phyloP scores from a whole-genome alignment of 2,797 vertebrate species.

The Chromobotia macracanthus region DNA sequence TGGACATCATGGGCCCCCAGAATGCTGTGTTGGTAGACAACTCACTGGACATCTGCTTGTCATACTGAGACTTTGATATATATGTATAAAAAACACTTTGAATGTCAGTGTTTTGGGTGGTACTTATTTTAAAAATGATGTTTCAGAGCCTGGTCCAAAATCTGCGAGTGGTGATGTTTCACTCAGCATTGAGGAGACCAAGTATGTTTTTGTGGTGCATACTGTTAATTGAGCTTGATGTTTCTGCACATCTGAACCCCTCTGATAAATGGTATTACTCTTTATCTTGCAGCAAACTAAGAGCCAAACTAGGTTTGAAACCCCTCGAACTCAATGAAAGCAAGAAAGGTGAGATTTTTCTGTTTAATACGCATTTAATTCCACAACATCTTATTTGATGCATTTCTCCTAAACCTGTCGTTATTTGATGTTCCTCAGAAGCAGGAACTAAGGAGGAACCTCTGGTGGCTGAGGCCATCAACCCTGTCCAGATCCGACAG shows the following conservation, averaged over 20 bases:
- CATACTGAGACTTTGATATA: not conserved
- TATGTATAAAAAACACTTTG: too few species aligned
- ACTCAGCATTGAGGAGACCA: constrained; percentile 91
- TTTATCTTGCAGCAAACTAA: constrained; percentile 79
- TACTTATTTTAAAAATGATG: not conserved
- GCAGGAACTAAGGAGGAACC: constrained; percentile 89
- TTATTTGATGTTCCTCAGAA: constrained; percentile 68
- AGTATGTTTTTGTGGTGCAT: constrained; percentile 70
- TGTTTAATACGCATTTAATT: not conserved
- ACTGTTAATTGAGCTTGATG: not conserved
- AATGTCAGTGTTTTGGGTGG: not conserved
- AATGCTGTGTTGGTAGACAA: too few species aligned
- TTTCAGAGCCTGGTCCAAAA: constrained; percentile 74
- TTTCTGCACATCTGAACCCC: not conserved
- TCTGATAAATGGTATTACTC: not conserved
- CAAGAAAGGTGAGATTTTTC: constrained; percentile 80
- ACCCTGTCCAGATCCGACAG: constrained; percentile 81
- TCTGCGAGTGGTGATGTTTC: constrained; percentile 86
- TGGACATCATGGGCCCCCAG: too few species aligned
- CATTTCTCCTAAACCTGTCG: not conserved
- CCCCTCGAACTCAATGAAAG: constrained; percentile 84
- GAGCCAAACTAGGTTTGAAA: constrained; percentile 90
- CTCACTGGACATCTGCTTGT: too few species aligned
- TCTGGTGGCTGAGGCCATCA: constrained; percentile 82
- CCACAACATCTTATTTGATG: not conserved